Conservation (phyloP, 1,140 invertebrate genomes). For the Anthonomus grandis region DNA sequence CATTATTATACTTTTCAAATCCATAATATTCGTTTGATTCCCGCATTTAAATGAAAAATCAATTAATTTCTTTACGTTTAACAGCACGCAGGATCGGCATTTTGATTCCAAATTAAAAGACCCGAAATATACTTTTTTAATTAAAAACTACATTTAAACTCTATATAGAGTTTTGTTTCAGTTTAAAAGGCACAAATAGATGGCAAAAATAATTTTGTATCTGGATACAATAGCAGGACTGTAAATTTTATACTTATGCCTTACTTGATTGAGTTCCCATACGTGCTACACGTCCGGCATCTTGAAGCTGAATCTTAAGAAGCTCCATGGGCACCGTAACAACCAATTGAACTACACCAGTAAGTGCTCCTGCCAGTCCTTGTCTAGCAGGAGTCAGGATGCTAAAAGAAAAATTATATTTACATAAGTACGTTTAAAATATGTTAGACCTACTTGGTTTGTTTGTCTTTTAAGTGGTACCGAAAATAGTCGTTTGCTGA, state of each 20-base stretch:
- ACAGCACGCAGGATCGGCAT: too few relatives aligned
- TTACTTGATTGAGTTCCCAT: constrained; percentile 50
- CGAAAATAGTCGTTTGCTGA: constrained; percentile 98
- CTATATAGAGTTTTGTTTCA: too few relatives aligned
- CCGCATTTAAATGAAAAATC: too few relatives aligned
- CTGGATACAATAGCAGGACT: not conserved
- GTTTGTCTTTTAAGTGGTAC: constrained; percentile 63
- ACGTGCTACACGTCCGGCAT: constrained; percentile 83
- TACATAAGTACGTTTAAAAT: not conserved
- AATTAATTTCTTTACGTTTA: too few relatives aligned
- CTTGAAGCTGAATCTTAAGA: constrained; percentile 98
- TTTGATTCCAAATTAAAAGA: constrained; percentile 2
- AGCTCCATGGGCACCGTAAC: constrained; percentile 99
- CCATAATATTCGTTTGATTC: too few relatives aligned
- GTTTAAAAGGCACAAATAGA: not conserved
- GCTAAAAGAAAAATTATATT: constrained; percentile 41
- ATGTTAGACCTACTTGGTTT: constrained; percentile 50
- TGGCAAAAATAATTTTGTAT: not conserved
- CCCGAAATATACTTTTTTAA: not conserved
- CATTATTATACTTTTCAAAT: too few relatives aligned
- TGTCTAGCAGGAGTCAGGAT: constrained; percentile 74
- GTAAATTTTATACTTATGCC: not conserved
- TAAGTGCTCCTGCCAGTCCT: constrained; percentile 91
- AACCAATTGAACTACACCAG: constrained; percentile 97
- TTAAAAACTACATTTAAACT: not conserved